A percentile compares a stretch with the other conserved stretches of the same genome.
Evolutionary conservation across 2,888 invertebrate species (phyloP).

Genomic region (Caenorhabditis sp.): DNA sequence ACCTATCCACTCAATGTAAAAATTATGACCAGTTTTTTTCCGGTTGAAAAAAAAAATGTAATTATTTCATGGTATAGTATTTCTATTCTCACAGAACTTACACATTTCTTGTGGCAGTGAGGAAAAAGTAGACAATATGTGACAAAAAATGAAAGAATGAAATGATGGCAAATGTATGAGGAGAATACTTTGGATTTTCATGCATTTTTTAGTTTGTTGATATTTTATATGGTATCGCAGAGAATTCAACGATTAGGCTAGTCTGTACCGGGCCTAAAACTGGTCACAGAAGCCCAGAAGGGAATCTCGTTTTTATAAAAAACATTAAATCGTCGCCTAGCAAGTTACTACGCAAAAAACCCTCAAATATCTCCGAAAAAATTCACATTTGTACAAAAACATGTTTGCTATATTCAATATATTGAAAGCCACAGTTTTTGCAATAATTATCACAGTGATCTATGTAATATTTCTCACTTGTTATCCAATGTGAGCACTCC

Average conservation of each 20-base stretch:
- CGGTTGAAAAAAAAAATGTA: background rate
- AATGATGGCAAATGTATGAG: too few relatives aligned
- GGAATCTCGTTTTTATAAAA: background rate
- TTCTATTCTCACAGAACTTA: too few relatives aligned
- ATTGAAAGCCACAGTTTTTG: background rate
- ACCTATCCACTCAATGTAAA: background rate
- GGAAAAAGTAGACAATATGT: background rate
- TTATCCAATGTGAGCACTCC: background rate
- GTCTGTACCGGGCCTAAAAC: too few relatives aligned
- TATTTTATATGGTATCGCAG: too few relatives aligned
- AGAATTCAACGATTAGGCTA: too few relatives aligned
- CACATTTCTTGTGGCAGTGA: background rate
- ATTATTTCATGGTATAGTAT: background rate
- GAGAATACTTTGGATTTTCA: too few relatives aligned
- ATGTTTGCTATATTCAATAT: background rate
- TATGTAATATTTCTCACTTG: background rate
- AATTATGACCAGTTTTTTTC: slow-evolving; percentile 2
- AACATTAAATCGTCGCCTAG: background rate
- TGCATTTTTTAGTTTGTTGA: too few relatives aligned
- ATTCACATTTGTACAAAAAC: background rate
- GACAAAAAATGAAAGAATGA: too few relatives aligned
- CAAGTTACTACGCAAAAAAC: background rate
- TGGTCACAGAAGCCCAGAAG: too few relatives aligned
- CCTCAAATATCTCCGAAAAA: background rate
- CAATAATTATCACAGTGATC: background rate